phyloP scores from a whole-genome alignment of 1,140 invertebrate genomes.

The Tribolium madens region DNA sequence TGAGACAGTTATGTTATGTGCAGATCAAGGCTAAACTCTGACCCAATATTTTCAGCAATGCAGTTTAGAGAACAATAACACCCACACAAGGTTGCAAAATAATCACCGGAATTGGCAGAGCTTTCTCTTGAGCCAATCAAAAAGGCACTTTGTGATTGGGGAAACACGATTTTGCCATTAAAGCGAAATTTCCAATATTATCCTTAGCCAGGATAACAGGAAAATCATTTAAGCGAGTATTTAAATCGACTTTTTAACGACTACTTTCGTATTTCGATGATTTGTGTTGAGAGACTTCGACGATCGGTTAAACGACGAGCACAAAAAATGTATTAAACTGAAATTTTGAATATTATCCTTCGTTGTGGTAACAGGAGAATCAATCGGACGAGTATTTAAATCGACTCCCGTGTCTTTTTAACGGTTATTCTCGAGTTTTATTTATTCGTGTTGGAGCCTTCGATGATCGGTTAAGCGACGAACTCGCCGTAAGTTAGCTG shows the following conservation, averaged over 20 bases:
- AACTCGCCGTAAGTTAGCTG: not conserved
- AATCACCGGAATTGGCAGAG: not conserved
- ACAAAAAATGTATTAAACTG: not conserved
- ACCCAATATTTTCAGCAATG: not conserved
- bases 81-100: not conserved
- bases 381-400: no score
- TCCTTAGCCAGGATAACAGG: no score
- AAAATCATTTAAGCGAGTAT: not conserved
- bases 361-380: no score
- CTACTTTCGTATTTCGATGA: not conserved
- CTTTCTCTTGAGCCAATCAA: not conserved
- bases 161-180: not conserved
- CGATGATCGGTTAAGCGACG: not conserved
- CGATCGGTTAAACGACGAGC: not conserved
- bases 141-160: not conserved
- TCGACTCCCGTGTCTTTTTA: no score
- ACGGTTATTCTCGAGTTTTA: no score
- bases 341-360: not conserved
- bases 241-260: not conserved
- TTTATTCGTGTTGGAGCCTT: not conserved
- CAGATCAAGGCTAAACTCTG: not conserved
- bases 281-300: not conserved
- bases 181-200: not conserved
- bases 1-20: not conserved
- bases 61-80: constrained; percentile 8